Conservation (phyloP, 2,113 vertebrate species). For the Microcebus lehilahytsara region DNA sequence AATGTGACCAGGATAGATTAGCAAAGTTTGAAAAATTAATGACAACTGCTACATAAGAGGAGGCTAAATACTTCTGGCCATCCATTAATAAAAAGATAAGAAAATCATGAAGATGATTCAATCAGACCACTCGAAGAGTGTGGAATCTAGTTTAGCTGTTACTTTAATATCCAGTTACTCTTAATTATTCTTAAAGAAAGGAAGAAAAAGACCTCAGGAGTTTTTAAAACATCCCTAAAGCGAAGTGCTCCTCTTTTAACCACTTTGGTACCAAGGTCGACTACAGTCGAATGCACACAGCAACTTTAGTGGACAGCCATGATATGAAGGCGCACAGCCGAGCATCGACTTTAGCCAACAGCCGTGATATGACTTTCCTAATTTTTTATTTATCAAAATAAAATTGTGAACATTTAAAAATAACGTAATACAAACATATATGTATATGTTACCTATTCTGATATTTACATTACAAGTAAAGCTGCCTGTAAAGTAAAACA, state of each 20-base stretch:
- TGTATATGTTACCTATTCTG: too few species aligned
- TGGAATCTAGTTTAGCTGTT: neutral
- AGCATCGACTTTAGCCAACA: too few species aligned
- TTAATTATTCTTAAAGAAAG: constrained; percentile 31
- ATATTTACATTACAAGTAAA: too few species aligned
- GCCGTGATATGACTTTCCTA: too few species aligned
- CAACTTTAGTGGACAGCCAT: too few species aligned
- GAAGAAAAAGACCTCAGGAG: neutral
- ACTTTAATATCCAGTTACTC: constrained; percentile 29
- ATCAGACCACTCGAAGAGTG: neutral
- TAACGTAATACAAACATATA: too few species aligned
- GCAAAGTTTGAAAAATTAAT: constrained; percentile 50
- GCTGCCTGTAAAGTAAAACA: too few species aligned
- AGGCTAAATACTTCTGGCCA: neutral
- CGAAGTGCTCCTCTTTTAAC: constrained; percentile 9
- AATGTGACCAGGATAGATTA: neutral
- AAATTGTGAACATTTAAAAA: too few species aligned
- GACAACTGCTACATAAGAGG: neutral
- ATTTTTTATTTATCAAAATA: too few species aligned
- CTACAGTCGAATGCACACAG: too few species aligned
- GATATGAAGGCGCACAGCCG: too few species aligned
- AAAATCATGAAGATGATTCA: constrained; percentile 40
- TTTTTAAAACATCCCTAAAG: constrained; percentile 41
- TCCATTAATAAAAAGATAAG: neutral
- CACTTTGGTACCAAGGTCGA: too few species aligned